Percentiles rank a stretch among this genome's conserved stretches.
phyloP scores from a whole-genome alignment of 1,140 invertebrate species.

The Lepeophtheirus salmonis region DNA sequence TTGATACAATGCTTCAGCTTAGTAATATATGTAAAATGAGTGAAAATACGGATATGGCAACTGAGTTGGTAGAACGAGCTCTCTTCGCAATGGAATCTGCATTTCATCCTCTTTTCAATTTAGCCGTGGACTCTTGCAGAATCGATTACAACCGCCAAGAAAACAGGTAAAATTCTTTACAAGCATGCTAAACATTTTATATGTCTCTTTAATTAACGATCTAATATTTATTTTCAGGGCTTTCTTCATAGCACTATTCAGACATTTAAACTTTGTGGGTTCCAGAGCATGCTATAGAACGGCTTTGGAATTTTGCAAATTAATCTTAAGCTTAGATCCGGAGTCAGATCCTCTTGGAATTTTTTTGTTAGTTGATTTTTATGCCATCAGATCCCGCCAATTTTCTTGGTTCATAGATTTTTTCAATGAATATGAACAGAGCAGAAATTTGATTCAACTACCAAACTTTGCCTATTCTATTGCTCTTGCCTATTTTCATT shows the following conservation, averaged over 20 bases:
- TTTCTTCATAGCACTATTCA: slow-evolving; percentile 63
- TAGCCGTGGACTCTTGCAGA: slow-evolving; percentile 49
- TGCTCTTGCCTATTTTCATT: slow-evolving; percentile 51
- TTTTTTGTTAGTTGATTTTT: slow-evolving; percentile 63
- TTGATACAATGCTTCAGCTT: slow-evolving; percentile 65
- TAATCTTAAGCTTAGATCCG: slow-evolving; percentile 56
- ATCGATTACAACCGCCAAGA: slow-evolving; percentile 61
- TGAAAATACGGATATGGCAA: slow-evolving; percentile 56
- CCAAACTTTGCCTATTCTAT: slow-evolving; percentile 73
- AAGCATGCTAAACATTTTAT: not conserved
- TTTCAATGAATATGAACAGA: slow-evolving; percentile 24
- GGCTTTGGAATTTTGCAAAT: slow-evolving; percentile 54
- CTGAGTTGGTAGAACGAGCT: slow-evolving; percentile 55
- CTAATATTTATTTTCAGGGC: slow-evolving; percentile 32
- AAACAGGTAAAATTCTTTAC: slow-evolving; percentile 40
- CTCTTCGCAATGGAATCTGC: slow-evolving; percentile 53
- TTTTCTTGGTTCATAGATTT: slow-evolving; percentile 56
- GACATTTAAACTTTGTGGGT: slow-evolving; percentile 58
- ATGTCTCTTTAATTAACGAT: slow-evolving; percentile 10
- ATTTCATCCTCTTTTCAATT: slow-evolving; percentile 59
- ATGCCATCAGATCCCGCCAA: slow-evolving; percentile 58
- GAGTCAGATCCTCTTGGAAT: slow-evolving; percentile 61
- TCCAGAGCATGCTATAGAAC: slow-evolving; percentile 50
- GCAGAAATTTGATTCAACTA: slow-evolving; percentile 42
- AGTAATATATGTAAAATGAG: slow-evolving; percentile 57